Evolutionary conservation across 1,140 invertebrate genomes (phyloP).

Genomic region (Lethrus apterus): DNA sequence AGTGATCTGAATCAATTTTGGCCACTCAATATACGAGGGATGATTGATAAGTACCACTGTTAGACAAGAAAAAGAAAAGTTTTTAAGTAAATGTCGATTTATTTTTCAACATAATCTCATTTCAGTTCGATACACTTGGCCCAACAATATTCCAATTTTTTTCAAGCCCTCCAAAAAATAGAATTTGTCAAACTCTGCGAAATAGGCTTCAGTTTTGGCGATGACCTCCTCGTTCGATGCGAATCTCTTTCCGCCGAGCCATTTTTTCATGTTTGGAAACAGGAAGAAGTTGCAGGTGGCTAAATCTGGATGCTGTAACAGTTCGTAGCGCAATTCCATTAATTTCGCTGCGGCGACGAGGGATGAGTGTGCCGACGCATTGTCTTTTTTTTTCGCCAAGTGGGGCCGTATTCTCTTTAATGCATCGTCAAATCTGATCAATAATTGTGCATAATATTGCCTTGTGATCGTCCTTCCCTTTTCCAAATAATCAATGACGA

Average conservation of each 20-base stretch:
- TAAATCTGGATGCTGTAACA: no score
- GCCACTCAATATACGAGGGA: no score
- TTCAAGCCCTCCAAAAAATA: slow-evolving; percentile 1
- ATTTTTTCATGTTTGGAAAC: slow-evolving; percentile 1
- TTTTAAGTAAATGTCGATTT: no score
- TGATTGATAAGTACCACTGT: no score
- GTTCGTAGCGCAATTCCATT: neutral
- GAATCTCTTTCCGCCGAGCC: neutral
- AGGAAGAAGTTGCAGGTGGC: no score
- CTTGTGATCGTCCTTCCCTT: slow-evolving; percentile 29
- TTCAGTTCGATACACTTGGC: no score
- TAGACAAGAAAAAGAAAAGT: no score
- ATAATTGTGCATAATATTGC: slow-evolving; percentile 17
- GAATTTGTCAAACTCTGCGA: neutral
- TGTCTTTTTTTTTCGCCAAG: slow-evolving; percentile 3
- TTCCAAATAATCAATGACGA: slow-evolving; percentile 35
- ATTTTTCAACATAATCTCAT: no score
- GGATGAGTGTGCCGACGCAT: slow-evolving; percentile 1
- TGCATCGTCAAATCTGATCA: slow-evolving; percentile 23
- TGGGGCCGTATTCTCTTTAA: slow-evolving; percentile 21
- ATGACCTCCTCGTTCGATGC: neutral
- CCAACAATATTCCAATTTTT: no score
- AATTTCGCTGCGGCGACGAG: neutral
- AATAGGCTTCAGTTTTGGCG: neutral
- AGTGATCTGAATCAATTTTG: no score